Base-by-base conservation (phyloP, 2,113 vertebrate species). In the Callorhinus ursinus region DNA sequence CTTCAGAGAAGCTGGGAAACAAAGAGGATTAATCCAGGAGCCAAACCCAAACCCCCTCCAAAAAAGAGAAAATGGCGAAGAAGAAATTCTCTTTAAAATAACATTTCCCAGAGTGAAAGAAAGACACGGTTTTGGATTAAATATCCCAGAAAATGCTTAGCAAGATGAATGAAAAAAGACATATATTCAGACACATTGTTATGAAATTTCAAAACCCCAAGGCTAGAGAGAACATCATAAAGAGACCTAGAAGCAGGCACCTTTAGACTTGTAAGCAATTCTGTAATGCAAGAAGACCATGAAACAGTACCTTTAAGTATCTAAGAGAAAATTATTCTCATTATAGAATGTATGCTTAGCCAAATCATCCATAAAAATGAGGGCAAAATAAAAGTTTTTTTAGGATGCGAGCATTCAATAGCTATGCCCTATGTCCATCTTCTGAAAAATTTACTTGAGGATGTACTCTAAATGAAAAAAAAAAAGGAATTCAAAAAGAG, bases 351-450 rank as follows among this genome's bases (percentile, higher is more conserved):
- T 57, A 90, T 59, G 90, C 86, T 90, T 39, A 80, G 90, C 61
- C 72, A 95, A 95, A 53, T 65, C 72, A 89, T 81, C 94, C 71
- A 59, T 88, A 85, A 88, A 65, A 93, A 84, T 95, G 26, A 93
- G 36, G 53, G 61, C 53, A 96, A 84, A 65, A 91, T 88, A 83
- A 80, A 77, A 93, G n/a, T 15, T 93, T 57, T 95, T 88, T 95
- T 72, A 74, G 39, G 61, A 94, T 46, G 39, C 39, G 59, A 67
- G 18, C 12, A 72, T n/a, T 88, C 39, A 49, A 19, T 84, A 97
- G 80, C 94, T 92, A 72, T 42, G 93, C 67, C 46, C 61, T 49
- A 87, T 77, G 53, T 76, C 42, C 19, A 42, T 88, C 39, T 91
- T 83, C 71, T 39, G 61, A 90, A 82, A 96, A 94, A 67, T 57